Evolutionary conservation across 2,888 invertebrate genomes (phyloP).

Genomic region (Caenorhabditis uteleia): DNA sequence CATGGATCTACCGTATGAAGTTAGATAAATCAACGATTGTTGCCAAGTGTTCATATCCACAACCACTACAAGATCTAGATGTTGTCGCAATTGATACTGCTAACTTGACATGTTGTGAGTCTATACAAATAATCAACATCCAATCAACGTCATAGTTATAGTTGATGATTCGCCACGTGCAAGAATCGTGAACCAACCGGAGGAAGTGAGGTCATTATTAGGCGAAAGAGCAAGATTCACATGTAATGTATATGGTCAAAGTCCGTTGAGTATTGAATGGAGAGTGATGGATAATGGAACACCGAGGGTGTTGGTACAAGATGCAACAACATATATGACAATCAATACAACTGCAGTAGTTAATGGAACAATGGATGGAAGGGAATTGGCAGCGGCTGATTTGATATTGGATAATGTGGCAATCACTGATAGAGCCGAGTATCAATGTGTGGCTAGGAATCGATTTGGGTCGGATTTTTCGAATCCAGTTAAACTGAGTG

Average conservation of each 20-base stretch:
- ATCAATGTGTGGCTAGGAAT: conserved; percentile 51
- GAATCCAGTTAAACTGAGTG: conserved; percentile 20
- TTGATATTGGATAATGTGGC: conserved; percentile 32
- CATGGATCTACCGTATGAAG: conserved; percentile 43
- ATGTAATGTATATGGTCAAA: conserved; percentile 49
- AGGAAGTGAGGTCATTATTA: conserved; percentile 25
- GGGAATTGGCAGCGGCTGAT: conserved; percentile 38
- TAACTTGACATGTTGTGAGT: conserved; percentile 48
- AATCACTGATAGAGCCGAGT: conserved; percentile 41
- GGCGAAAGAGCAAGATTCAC: conserved; percentile 31
- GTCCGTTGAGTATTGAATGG: conserved; percentile 48
- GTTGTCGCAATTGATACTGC: conserved; percentile 45
- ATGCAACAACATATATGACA: conserved; percentile 31
- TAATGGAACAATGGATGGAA: conserved; percentile 39
- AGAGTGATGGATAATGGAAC: conserved; percentile 47
- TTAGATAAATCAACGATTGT: conserved; percentile 28
- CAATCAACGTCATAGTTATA: conserved; percentile 11
- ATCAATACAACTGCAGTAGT: conserved; percentile 41
- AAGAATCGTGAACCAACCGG: conserved; percentile 42
- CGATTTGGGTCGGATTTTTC: conserved; percentile 46
- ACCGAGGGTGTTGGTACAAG: conserved; percentile 35
- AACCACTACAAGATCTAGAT: conserved; percentile 30
- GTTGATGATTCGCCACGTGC: conserved; percentile 53
- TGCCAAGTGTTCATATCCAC: conserved; percentile 49
- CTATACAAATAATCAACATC: neutral